These are phyloP conservation scores for Clarias batrachus DNA, from an alignment of 2,113 vertebrate species.

Conservation along the genomic window DNA sequence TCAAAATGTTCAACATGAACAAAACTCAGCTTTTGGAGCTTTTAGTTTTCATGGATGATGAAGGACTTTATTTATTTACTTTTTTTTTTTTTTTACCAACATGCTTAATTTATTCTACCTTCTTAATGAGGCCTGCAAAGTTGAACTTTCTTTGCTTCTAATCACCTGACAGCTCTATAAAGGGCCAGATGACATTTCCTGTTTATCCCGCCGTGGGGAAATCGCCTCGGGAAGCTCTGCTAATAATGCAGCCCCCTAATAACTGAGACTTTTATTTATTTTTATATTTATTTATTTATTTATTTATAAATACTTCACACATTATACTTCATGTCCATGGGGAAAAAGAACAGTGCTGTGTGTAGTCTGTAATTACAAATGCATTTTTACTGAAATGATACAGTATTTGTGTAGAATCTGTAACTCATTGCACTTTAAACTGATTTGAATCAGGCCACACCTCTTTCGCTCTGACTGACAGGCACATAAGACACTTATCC, in stretches of 20 bases:
- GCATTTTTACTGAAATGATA: background rate
- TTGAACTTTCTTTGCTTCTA: conserved; percentile 34
- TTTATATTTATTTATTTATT: conserved; percentile 19
- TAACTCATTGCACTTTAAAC: background rate
- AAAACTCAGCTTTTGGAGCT: background rate
- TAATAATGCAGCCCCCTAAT: background rate
- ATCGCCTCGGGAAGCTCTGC: background rate
- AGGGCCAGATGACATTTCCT: conserved; percentile 39
- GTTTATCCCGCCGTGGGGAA: conserved; percentile 29
- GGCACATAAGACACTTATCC: background rate
- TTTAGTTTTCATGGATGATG: background rate
- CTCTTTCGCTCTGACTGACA: background rate
- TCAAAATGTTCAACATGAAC: background rate
- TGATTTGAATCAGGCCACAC: background rate
- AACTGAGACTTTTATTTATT: conserved; percentile 4
- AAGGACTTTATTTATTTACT: background rate
- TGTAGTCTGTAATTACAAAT: background rate
- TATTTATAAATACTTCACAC: background rate
- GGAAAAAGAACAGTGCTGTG: background rate
- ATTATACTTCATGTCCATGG: background rate
- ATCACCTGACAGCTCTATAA: conserved; percentile 46
- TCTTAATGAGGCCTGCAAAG: conserved; percentile 35
- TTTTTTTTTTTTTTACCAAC: background rate
- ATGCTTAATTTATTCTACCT: conserved; percentile 6
- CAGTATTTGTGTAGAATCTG: background rate